Evolutionary conservation across 2,113 vertebrate species (phyloP).

Genomic region (Glaucomys volans): DNA sequence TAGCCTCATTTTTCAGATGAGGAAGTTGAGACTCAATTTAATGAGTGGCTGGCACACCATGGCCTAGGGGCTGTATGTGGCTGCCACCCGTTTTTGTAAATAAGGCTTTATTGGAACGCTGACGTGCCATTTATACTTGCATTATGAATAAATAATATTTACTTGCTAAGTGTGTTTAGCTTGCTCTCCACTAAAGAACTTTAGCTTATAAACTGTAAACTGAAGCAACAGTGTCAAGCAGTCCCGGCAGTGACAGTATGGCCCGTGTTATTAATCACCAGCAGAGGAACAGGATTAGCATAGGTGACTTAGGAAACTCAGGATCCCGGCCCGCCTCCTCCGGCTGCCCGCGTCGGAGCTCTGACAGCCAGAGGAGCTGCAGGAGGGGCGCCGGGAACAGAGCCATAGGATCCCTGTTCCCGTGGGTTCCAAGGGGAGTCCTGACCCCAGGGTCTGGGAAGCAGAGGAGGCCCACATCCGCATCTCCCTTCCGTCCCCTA

Average conservation of each 20-base stretch:
- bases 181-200: slow-evolving; percentile 19
- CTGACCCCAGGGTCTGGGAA: neutral
- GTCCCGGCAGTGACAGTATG: neutral
- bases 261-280: neutral
- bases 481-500: neutral
- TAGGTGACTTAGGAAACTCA: neutral
- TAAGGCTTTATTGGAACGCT: slow-evolving; percentile 30
- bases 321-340: neutral
- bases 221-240: neutral
- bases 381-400: neutral
- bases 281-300: neutral
- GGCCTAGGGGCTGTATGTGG: neutral
- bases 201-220: neutral
- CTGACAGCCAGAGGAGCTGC: neutral
- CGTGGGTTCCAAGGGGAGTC: neutral
- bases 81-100: neutral
- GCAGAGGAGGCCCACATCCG: neutral
- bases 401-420: neutral
- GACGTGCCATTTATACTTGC: neutral
- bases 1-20: neutral
- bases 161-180: neutral
- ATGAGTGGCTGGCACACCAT: neutral
- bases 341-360: neutral
- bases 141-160: neutral
- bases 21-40: neutral